Evolutionary conservation across 2,888 invertebrate species (phyloP).

Genomic region (Nemurella pictetii): DNA sequence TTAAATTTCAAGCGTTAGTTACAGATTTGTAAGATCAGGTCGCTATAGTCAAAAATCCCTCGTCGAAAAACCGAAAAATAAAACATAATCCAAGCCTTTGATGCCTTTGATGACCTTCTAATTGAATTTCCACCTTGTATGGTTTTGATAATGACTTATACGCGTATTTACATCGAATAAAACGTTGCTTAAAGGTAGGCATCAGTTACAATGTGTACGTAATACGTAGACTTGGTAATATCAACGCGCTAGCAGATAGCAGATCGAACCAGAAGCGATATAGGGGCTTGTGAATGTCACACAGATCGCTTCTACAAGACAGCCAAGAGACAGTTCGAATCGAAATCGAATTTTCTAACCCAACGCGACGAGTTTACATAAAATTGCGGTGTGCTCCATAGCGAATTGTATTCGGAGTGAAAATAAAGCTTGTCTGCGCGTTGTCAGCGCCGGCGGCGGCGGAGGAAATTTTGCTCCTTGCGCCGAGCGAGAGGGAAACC

Average conservation of each 20-base stretch:
- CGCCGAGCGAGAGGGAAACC: slow-evolving; percentile 20
- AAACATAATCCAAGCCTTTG: too few species aligned
- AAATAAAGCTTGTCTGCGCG: slow-evolving; percentile 34
- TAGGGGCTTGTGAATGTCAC: background rate
- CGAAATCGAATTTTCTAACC: slow-evolving; percentile 41
- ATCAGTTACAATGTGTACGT: slow-evolving; percentile 8
- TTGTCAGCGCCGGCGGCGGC: slow-evolving; percentile 35
- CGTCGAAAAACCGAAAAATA: too few species aligned
- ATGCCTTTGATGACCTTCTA: too few species aligned
- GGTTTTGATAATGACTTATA: too few species aligned
- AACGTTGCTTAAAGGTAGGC: too few species aligned
- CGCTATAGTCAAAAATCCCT: too few species aligned
- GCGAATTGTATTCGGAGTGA: slow-evolving; percentile 8
- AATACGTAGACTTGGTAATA: too few species aligned
- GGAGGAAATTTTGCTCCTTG: slow-evolving; percentile 9
- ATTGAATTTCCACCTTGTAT: too few species aligned
- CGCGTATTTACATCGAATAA: too few species aligned
- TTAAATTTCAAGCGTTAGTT: too few species aligned
- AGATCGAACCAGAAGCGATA: background rate
- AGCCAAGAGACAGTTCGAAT: slow-evolving; percentile 26
- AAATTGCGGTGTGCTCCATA: slow-evolving; percentile 34
- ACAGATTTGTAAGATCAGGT: too few species aligned
- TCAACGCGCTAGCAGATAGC: background rate
- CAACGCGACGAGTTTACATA: slow-evolving; percentile 39
- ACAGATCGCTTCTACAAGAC: slow-evolving; percentile 8